Evolutionary conservation across 2,113 vertebrate species (phyloP).

Genomic region (Hepsetus odoe): DNA sequence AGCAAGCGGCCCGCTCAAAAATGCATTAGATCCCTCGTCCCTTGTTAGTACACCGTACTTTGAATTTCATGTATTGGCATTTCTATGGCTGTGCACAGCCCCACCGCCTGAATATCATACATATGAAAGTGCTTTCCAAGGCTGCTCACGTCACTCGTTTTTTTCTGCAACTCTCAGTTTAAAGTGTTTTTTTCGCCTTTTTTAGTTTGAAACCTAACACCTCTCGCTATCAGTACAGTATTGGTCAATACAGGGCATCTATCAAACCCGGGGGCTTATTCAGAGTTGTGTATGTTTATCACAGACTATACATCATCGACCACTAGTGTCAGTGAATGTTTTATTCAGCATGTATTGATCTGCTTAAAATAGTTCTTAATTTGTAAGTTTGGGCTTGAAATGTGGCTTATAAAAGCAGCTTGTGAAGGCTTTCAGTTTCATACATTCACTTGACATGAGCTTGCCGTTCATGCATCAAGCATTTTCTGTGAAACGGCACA

Average conservation of each 20-base stretch:
- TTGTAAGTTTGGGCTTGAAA: neutral
- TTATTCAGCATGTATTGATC: slow-evolving; percentile 29
- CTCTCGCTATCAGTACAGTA: neutral
- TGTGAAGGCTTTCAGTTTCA: too few relatives aligned
- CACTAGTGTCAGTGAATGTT: slow-evolving; percentile 7
- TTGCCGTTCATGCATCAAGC: too few relatives aligned
- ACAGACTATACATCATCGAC: slow-evolving; percentile 19
- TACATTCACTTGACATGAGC: too few relatives aligned
- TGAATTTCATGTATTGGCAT: neutral
- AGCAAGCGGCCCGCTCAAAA: neutral
- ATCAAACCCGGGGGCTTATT: neutral
- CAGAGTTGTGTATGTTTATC: slow-evolving; percentile 5
- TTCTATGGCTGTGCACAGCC: neutral
- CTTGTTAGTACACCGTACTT: neutral
- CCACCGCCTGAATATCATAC: slow-evolving; percentile 20
- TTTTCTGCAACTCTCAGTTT: slow-evolving; percentile 15
- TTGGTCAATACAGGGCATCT: neutral
- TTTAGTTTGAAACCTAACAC: slow-evolving; percentile 6
- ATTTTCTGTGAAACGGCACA: too few relatives aligned
- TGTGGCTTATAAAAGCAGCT: too few relatives aligned
- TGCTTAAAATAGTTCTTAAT: neutral
- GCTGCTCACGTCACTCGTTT: slow-evolving; percentile 28
- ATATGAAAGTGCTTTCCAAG: slow-evolving; percentile 29
- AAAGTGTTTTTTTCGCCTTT: neutral
- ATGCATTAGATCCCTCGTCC: neutral